Conservation (phyloP, 2,797 vertebrate species). For the Intellagama lesueurii region DNA sequence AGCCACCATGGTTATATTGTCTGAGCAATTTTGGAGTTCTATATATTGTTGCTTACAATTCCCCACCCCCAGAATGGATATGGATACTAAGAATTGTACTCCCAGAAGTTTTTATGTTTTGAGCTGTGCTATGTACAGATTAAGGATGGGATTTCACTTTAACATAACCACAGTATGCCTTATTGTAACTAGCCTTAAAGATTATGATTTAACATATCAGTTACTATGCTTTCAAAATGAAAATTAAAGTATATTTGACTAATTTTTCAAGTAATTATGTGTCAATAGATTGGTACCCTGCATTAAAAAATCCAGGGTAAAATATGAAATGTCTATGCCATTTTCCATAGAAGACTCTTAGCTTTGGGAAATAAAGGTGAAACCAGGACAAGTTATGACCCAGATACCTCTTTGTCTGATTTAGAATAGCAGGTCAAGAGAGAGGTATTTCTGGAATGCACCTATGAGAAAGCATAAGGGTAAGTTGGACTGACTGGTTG, state of each 20-base stretch:
- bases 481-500: neutral
- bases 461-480: conserved; percentile 3
- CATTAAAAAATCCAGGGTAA: neutral
- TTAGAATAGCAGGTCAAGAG: conserved; percentile 30
- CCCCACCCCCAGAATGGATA: too few species aligned
- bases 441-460: conserved; percentile 19
- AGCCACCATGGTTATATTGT: too few species aligned
- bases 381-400: conserved; percentile 8
- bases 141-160: too few species aligned
- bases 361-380: neutral
- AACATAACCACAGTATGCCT: too few species aligned
- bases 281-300: neutral
- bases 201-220: too few species aligned
- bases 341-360: neutral
- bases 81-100: too few species aligned
- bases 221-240: too few species aligned
- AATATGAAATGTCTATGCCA: neutral
- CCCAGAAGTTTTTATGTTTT: too few species aligned
- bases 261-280: neutral
- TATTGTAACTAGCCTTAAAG: too few species aligned
- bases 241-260: neutral
- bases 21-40: too few species aligned
- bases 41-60: too few species aligned
- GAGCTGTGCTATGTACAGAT: too few species aligned
- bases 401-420: conserved; percentile 17